Percentiles rank a stretch among this genome's conserved stretches.
Conservation (phyloP, 2,888 invertebrate genomes). For the Dolichopus griseipennis region DNA sequence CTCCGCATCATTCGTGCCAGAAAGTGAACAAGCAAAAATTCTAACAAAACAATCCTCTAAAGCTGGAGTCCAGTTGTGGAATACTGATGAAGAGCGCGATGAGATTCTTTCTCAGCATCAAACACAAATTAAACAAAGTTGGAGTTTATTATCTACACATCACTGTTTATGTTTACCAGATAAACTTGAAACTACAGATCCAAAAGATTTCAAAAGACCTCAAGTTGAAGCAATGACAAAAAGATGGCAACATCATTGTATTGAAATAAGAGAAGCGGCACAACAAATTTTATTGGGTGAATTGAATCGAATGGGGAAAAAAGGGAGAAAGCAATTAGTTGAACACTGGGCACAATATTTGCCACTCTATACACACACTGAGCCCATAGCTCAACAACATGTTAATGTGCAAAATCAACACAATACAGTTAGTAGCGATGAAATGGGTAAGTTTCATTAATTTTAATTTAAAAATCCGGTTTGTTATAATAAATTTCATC, state of each 20-base stretch:
- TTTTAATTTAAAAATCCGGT: no score
- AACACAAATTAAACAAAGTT: slow-evolving; percentile 92
- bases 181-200: slow-evolving; percentile 59
- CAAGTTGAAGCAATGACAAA: slow-evolving; percentile 96
- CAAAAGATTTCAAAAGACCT: slow-evolving; percentile 74
- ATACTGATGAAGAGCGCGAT: slow-evolving; percentile 69
- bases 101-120: slow-evolving; percentile 78
- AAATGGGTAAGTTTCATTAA: slow-evolving; percentile 15
- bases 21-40: slow-evolving; percentile 72
- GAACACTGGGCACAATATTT: slow-evolving; percentile 95
- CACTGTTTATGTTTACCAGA: slow-evolving; percentile 95
- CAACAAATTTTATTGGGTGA: slow-evolving; percentile 93
- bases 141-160: slow-evolving; percentile 90
- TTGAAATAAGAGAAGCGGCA: slow-evolving; percentile 94
- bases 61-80: not conserved
- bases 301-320: slow-evolving; percentile 59
- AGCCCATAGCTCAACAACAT: slow-evolving; percentile 64
- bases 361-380: slow-evolving; percentile 75
- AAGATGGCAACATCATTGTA: slow-evolving; percentile 97
- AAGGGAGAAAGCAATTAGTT: slow-evolving; percentile 84
- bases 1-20: slow-evolving; percentile 85
- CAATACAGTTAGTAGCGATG: slow-evolving; percentile 30
- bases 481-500: slow-evolving; percentile 12
- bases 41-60: slow-evolving; percentile 45
- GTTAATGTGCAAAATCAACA: not conserved